These are phyloP conservation scores for Cuculus canorus DNA, from an alignment of 2,797 vertebrate species.

Conservation along the genomic window DNA sequence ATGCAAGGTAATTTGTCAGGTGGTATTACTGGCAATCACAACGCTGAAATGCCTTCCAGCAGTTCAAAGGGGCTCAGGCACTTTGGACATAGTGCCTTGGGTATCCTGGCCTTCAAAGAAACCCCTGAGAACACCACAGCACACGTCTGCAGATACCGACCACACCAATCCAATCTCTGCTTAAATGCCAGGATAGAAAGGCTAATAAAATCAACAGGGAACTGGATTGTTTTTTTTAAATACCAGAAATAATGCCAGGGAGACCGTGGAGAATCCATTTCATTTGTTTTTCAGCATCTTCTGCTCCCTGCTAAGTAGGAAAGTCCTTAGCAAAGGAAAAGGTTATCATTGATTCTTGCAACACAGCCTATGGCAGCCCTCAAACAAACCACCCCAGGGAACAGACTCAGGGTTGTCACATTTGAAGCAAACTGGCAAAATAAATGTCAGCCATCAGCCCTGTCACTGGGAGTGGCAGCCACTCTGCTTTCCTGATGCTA, in stretches of 20 bases:
- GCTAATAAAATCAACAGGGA: neutral
- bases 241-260: constrained; percentile 46
- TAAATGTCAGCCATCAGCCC: constrained; percentile 19
- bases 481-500: neutral
- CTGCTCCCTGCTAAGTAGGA: neutral
- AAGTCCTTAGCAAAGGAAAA: constrained; percentile 19
- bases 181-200: constrained; percentile 50
- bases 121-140: neutral
- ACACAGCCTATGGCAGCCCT: rapidly evolving
- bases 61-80: rapidly evolving
- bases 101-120: constrained; percentile 9
- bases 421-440: constrained; percentile 7
- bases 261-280: constrained; percentile 16
- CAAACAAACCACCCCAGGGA: rapidly evolving
- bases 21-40: rapidly evolving
- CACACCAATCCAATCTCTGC: neutral
- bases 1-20: neutral
- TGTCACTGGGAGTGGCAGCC: neutral
- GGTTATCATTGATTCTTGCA: constrained; percentile 26
- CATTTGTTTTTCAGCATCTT: constrained; percentile 43
- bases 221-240: neutral
- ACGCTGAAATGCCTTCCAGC: neutral
- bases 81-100: neutral
- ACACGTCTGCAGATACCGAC: neutral
- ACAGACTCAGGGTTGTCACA: rapidly evolving